Base-by-base conservation (phyloP, 2,888 invertebrate genomes). In the Drosophila paranaensis region DNA sequence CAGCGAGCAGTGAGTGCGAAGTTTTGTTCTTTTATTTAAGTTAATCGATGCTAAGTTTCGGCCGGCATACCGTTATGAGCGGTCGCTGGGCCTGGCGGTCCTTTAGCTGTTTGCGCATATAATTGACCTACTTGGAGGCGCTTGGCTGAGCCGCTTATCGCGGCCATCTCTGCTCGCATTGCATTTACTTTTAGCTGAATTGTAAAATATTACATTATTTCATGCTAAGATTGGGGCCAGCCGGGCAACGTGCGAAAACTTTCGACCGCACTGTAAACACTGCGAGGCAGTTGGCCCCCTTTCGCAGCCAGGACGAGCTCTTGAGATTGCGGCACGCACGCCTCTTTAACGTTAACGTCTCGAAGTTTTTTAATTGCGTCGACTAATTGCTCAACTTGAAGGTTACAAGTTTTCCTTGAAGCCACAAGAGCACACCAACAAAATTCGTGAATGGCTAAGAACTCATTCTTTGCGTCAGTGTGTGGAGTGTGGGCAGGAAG, bases 181-280 rank as follows among this genome's bases (percentile, higher is more conserved):
- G 75, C 67, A 74, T 74, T 82, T 86, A 68, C 84, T 67, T 71
- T 69, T 42, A 60, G 73, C 55, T 60, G 54, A 55, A 71, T 58
- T 84, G 77, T 88, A 88, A 89, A 89, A 85, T 89, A 84, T 85
- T 89, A 76, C 74, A 79, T 81, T 89, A 84, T 71, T 81, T 65
- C 88, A 81, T 84, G 74, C 66, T 64, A 30, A 46, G 84, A 89
- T 87, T 87, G 84, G 57, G 89, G 84, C 81, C 81, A 81, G 20
- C 42, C 48, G 33, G 37, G 40, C 53, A 78, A 73, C 66, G 75
- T 78, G 74, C 71, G 71, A 72, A 73, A 64, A 77, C 51, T 71
- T 83, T 73, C 57, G 50, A 57, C 50, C 51, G 16, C 35, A 33
- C 39, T 77, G 69, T 74, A 77, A 85, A 85, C 85, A 87, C 68